Percentiles rank a stretch among this genome's conserved stretches.
These are phyloP conservation scores for Scartelaos histophorus DNA, from an alignment of 2,113 vertebrate species.

Conservation along the genomic window DNA sequence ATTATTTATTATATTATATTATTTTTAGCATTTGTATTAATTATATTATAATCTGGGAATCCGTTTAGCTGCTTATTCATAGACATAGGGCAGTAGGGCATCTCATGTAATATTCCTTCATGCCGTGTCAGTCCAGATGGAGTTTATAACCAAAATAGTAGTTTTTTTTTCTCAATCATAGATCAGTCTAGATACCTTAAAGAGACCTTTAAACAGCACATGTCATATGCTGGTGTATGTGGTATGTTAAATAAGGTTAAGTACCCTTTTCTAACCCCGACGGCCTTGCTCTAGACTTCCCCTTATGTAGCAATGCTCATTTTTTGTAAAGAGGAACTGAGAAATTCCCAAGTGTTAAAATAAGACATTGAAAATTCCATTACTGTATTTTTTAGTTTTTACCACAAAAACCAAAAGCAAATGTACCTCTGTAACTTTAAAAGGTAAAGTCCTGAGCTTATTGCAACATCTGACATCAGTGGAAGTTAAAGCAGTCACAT, in stretches of 20 bases:
- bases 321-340: slow-evolving; percentile 42
- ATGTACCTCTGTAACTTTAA: not conserved
- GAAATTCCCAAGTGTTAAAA: slow-evolving; percentile 41
- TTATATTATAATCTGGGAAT: too few relatives aligned
- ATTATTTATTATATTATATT: too few relatives aligned
- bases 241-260: not conserved
- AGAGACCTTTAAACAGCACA: not conserved
- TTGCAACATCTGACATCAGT: slow-evolving; percentile 25
- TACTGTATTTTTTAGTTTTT: not conserved
- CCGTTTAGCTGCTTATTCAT: too few relatives aligned
- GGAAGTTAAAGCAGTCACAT: slow-evolving; percentile 36
- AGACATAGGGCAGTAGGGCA: too few relatives aligned
- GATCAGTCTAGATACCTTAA: too few relatives aligned
- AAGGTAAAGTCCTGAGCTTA: slow-evolving; percentile 15
- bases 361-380: slow-evolving; percentile 4
- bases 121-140: too few relatives aligned
- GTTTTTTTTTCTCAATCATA: too few relatives aligned
- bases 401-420: not conserved
- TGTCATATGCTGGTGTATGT: not conserved
- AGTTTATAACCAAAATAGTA: too few relatives aligned
- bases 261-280: not conserved
- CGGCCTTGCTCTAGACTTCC: not conserved
- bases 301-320: slow-evolving; percentile 18
- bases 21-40: too few relatives aligned
- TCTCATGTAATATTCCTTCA: too few relatives aligned